Conservation (phyloP, 2,113 vertebrate genomes). For the Xiphophorus couchianus region DNA sequence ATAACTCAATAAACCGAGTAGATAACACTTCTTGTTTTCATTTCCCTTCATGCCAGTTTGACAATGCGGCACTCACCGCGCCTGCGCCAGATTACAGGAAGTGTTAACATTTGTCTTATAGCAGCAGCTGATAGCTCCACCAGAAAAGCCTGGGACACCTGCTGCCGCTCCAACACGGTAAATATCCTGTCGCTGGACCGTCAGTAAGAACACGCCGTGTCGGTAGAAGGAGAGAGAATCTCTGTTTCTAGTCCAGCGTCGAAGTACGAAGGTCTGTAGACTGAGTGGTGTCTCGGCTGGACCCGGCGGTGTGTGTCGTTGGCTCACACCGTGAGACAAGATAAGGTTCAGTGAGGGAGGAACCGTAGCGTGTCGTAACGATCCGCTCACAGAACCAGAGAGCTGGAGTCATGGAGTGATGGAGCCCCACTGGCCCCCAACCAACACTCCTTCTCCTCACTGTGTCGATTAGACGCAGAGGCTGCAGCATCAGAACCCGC, state of each 20-base stretch:
- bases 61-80: slow-evolving; percentile 66
- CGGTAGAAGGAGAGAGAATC: rapidly evolving
- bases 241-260: slow-evolving; percentile 7
- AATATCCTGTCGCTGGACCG: not conserved
- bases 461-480: too few relatives aligned
- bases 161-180: slow-evolving; percentile 59
- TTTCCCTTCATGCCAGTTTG: slow-evolving; percentile 6
- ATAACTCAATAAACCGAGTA: too few relatives aligned
- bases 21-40: not conserved
- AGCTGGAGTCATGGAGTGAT: too few relatives aligned
- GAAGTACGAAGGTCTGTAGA: slow-evolving; percentile 10
- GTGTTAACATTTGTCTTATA: slow-evolving; percentile 46
- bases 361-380: not conserved
- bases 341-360: slow-evolving; percentile 15
- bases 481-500: too few relatives aligned
- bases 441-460: too few relatives aligned
- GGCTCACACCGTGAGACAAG: slow-evolving; percentile 37
- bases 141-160: slow-evolving; percentile 52
- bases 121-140: slow-evolving; percentile 73
- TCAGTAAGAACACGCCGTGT: not conserved
- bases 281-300: slow-evolving; percentile 22
- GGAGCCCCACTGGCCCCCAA: too few relatives aligned
- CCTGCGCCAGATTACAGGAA: slow-evolving; percentile 76
- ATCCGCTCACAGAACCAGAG: not conserved
- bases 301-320: slow-evolving; percentile 33